phyloP scores from a whole-genome alignment of 2,113 vertebrate species.

The Leptodactylus fuscus region DNA sequence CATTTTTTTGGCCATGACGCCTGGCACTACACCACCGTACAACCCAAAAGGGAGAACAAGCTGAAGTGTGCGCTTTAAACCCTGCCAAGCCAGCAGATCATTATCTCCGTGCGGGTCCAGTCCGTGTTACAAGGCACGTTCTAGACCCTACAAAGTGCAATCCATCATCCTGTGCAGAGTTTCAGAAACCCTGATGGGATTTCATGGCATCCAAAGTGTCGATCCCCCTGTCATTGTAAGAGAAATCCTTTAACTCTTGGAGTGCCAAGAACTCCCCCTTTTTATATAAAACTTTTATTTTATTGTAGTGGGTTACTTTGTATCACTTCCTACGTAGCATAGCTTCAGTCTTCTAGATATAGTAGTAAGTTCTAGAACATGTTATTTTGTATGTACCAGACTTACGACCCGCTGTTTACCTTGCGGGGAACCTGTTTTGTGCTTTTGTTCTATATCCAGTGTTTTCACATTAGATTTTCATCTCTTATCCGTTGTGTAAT shows the following conservation, averaged over 20 bases:
- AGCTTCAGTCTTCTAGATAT: not conserved
- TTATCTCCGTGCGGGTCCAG: constrained; percentile 38
- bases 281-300: not conserved
- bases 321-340: not conserved
- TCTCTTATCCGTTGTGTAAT: not conserved
- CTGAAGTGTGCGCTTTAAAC: constrained; percentile 42
- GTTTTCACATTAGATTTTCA: too few relatives aligned
- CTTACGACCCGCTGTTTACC: too few relatives aligned
- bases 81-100: constrained; percentile 33
- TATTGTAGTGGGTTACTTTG: not conserved
- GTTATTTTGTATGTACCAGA: too few relatives aligned
- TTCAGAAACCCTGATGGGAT: constrained; percentile 10
- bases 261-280: not conserved
- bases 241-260: not conserved
- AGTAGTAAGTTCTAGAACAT: not conserved
- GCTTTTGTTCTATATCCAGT: too few relatives aligned
- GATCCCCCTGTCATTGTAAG: not conserved
- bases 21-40: constrained; percentile 31
- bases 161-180: constrained; percentile 27
- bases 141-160: constrained; percentile 13
- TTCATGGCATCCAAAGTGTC: not conserved
- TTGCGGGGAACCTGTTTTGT: too few relatives aligned
- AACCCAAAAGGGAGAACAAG: constrained; percentile 41
- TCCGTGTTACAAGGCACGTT: constrained; percentile 1
- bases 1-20: constrained; percentile 41